Conservation (phyloP, 2,113 vertebrate genomes). For the Stercorarius parasiticus region DNA sequence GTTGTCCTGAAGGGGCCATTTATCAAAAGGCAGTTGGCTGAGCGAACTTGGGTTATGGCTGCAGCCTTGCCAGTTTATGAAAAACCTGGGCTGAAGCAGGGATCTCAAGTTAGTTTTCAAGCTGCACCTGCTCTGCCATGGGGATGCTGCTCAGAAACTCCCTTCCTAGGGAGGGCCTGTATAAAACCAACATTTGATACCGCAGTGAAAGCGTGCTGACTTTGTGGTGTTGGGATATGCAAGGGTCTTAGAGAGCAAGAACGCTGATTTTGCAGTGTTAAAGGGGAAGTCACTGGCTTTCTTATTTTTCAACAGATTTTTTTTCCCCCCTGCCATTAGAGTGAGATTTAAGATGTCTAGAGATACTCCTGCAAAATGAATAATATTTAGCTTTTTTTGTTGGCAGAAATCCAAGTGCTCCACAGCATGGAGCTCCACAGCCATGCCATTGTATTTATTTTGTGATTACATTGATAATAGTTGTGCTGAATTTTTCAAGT, state of each 20-base stretch:
- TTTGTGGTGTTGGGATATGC: not conserved
- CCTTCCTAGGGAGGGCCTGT: not conserved
- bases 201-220: rapidly evolving
- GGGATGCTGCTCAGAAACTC: not conserved
- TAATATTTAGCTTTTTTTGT: not conserved
- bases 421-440: not conserved
- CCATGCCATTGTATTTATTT: not conserved
- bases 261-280: not conserved
- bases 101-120: not conserved
- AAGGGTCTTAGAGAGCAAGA: not conserved
- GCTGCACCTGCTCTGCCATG: not conserved
- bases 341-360: not conserved
- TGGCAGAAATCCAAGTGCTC: not conserved
- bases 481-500: not conserved
- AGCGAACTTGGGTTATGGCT: not conserved
- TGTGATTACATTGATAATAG: not conserved
- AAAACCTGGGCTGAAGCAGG: not conserved
- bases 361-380: not conserved
- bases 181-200: not conserved
- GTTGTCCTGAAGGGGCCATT: not conserved
- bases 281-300: not conserved
- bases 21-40: not conserved
- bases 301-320: not conserved
- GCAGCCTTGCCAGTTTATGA: not conserved
- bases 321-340: not conserved